Evolutionary conservation across 1,140 invertebrate genomes (phyloP), one percentile per base, ranked within the genome.

Genomic region (Panagrolaimus sp.): DNA sequence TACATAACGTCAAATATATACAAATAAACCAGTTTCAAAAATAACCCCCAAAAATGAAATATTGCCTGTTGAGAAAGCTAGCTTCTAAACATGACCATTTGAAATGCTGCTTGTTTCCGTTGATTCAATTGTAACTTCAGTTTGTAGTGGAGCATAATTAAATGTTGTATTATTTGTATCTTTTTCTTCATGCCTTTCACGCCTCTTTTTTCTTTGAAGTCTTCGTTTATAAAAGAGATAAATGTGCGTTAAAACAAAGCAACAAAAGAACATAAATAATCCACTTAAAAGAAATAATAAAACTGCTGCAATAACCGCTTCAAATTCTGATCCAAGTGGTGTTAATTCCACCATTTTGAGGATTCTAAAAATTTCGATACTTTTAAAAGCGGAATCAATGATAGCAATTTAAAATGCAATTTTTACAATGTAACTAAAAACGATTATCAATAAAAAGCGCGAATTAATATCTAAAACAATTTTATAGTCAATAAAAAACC

Each of bases 181-280:
- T 20, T 57, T 57, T 20, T 57, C 51, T 13, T 57, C 51, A 27
- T 20, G 27, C 11, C 51, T 14, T 25, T 57, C 51, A 57, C 27
- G 51, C 9, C 27, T 57, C 53, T 61, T 69, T 31, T 57, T 62
- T 23, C 69, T 38, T n/a, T 25, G 20, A 20, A 71, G 65, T 14
- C 69, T 31, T n/a, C 69, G 51, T 62, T 72, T 72, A 61, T 73
- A 73, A 48, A 38, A 73, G 4, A 74, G 43, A 51, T 72, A 74
- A 25, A 45, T 51, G 47, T 74, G 73, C 25, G 72, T 74, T 20
- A 74, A 53, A 16, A 31, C 48, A 47, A 74, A 74, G 38, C 72
- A 74, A 20, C 53, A 71, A 11, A 63, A 14, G 67, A 74, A 74
- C 27, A 25, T 62, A 45, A 74, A 11, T 13, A 65, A 16, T 7